Evolutionary conservation across 1,140 invertebrate genomes (phyloP).

Genomic region (Scaptodrosophila lebanonensis): DNA sequence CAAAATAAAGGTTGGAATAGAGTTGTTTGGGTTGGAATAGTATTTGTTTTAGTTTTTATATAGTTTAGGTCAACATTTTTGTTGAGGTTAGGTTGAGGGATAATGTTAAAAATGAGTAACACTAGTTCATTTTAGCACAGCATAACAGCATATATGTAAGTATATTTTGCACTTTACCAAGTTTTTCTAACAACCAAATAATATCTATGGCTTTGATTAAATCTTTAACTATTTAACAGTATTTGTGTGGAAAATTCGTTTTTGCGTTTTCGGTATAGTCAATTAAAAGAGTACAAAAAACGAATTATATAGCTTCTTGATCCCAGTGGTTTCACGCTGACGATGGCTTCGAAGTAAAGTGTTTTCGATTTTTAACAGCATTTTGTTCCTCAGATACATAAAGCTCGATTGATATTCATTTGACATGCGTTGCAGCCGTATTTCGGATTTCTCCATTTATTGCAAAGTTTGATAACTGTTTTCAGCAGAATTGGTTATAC

Average conservation of each 20-base stretch:
- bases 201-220: conserved; percentile 58
- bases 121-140: conserved; percentile 28
- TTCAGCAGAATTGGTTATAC: conserved; percentile 35
- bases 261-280: conserved; percentile 46
- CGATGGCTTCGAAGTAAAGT: conserved; percentile 86
- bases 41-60: conserved; percentile 6
- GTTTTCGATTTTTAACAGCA: conserved; percentile 83
- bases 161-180: conserved; percentile 1
- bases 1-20: no score
- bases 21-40: no score
- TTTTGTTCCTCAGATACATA: conserved; percentile 78
- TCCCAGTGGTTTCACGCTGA: conserved; percentile 87
- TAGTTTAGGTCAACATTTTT: conserved; percentile 62
- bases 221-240: conserved; percentile 25
- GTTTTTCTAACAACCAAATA: conserved; percentile 69
- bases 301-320: conserved; percentile 90
- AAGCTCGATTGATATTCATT: conserved; percentile 74
- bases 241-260: conserved; percentile 37
- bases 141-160: conserved; percentile 66
- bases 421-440: conserved; percentile 62
- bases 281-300: conserved; percentile 91
- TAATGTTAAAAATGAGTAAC: conserved; percentile 20
- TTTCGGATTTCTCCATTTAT: conserved; percentile 77
- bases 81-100: no score
- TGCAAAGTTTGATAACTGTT: conserved; percentile 29